phyloP scores from a whole-genome alignment of 2,797 vertebrate genomes.

The Sebastes matsubarae region DNA sequence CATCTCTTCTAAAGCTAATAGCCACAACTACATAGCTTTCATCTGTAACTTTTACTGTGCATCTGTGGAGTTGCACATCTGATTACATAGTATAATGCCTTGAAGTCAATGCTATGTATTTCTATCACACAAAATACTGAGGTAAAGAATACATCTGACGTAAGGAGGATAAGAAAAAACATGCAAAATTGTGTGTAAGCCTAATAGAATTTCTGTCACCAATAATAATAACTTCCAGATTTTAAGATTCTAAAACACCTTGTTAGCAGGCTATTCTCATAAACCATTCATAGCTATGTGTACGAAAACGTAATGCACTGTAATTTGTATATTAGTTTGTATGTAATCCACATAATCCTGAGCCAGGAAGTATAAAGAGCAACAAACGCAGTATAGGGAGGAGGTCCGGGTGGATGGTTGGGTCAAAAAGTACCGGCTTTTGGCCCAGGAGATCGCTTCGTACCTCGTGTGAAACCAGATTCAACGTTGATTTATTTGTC shows the following conservation, averaged over 20 bases:
- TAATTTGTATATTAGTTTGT: no score
- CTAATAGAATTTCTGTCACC: neutral
- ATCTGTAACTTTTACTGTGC: neutral
- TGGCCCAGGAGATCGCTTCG: no score
- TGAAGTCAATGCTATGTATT: neutral
- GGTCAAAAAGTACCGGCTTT: no score
- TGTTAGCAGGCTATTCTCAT: neutral
- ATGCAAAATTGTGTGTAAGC: neutral
- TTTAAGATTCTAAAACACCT: neutral
- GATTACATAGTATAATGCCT: neutral
- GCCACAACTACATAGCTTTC: neutral
- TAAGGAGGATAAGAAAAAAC: neutral
- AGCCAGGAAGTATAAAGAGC: no score
- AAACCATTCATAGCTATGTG: no score
- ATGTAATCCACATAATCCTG: no score
- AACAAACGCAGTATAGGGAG: no score
- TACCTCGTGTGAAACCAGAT: no score
- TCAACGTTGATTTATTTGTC: no score
- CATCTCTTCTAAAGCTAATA: conserved; percentile 2
- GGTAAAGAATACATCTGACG: neutral
- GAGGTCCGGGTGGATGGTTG: no score
- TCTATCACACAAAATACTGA: neutral
- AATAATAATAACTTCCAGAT: neutral
- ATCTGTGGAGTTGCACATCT: neutral
- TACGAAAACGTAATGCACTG: no score